Percentiles rank a stretch among this genome's conserved stretches.
These are phyloP conservation scores for Pammene aurita DNA, from an alignment of 2,888 invertebrate genomes.

Conservation along the genomic window DNA sequence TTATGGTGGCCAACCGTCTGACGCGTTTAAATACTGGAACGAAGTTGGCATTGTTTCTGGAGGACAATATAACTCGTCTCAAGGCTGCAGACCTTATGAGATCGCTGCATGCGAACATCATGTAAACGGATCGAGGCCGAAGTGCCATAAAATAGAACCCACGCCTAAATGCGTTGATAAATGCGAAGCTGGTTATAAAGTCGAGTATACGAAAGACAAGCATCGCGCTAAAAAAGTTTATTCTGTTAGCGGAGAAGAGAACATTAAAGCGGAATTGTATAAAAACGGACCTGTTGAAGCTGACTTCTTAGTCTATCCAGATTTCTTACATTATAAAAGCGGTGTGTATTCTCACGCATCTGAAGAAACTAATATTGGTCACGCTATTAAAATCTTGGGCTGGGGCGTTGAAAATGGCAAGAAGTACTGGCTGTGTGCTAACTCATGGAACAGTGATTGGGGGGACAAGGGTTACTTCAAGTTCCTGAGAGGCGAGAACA, in stretches of 20 bases:
- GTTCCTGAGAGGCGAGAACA: slow-evolving; percentile 90
- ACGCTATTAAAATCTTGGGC: slow-evolving; percentile 94
- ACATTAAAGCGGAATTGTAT: neutral
- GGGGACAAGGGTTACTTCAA: slow-evolving; percentile 94
- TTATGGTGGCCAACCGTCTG: slow-evolving; percentile 89
- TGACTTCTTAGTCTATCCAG: slow-evolving; percentile 93
- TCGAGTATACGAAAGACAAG: slow-evolving; percentile 86
- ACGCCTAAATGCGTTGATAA: slow-evolving; percentile 91
- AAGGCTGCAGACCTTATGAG: slow-evolving; percentile 90
- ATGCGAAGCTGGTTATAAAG: slow-evolving; percentile 87
- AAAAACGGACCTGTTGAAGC: slow-evolving; percentile 66
- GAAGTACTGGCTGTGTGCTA: slow-evolving; percentile 91
- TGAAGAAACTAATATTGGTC: slow-evolving; percentile 79
- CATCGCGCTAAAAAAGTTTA: neutral
- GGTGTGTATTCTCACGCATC: slow-evolving; percentile 87
- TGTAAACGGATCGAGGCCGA: neutral
- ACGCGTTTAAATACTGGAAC: slow-evolving; percentile 95
- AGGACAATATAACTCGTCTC: slow-evolving; percentile 83
- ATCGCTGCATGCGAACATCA: slow-evolving; percentile 82
- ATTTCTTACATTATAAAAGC: slow-evolving; percentile 91
- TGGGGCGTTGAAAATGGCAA: slow-evolving; percentile 91
- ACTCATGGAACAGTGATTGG: slow-evolving; percentile 86
- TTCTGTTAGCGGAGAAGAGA: neutral
- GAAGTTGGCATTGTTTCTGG: slow-evolving; percentile 93
- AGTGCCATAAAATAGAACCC: slow-evolving; percentile 80